Evolutionary conservation across 2,113 vertebrate species (phyloP).

Genomic region (Uropsilus gracilis): DNA sequence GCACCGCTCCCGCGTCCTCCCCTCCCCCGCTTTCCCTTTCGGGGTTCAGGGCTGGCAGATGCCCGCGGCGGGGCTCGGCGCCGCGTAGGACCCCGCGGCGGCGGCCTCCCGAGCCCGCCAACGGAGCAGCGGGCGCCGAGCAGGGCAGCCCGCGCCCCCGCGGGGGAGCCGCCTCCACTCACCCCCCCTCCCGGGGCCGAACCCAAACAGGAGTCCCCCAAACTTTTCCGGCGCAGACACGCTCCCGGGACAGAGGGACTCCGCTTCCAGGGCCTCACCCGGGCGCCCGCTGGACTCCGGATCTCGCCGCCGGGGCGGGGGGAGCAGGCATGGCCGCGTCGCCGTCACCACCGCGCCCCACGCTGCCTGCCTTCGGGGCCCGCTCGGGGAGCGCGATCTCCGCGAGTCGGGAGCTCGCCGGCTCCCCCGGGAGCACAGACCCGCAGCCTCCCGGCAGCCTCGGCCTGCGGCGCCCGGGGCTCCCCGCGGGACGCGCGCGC

Average conservation of each 20-base stretch:
- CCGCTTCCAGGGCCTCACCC: not conserved
- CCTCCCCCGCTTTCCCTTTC: not conserved
- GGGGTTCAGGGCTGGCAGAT: not conserved
- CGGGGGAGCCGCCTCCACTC: not conserved
- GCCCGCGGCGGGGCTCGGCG: not conserved
- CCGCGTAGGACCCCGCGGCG: not conserved
- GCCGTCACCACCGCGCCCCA: not conserved
- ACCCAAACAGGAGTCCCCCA: not conserved
- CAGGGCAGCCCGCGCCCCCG: too few relatives aligned
- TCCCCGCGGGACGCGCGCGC: constrained; percentile 70
- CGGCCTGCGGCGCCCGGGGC: constrained; percentile 53
- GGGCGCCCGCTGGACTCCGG: not conserved
- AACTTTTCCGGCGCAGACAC: constrained; percentile 59
- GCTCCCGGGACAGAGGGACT: not conserved
- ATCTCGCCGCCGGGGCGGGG: not conserved
- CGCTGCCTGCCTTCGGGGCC: fast-evolving
- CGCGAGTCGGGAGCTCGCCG: not conserved
- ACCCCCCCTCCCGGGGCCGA: not conserved
- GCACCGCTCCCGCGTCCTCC: not conserved
- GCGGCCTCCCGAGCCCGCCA: not conserved
- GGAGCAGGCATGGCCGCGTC: not conserved
- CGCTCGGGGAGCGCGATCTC: fast-evolving
- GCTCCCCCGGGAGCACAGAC: not conserved
- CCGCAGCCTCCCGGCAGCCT: constrained; percentile 2
- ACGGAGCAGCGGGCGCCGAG: not conserved